Evolutionary conservation across 2,797 vertebrate genomes (phyloP).

Genomic region (Epinephelus coioides): DNA sequence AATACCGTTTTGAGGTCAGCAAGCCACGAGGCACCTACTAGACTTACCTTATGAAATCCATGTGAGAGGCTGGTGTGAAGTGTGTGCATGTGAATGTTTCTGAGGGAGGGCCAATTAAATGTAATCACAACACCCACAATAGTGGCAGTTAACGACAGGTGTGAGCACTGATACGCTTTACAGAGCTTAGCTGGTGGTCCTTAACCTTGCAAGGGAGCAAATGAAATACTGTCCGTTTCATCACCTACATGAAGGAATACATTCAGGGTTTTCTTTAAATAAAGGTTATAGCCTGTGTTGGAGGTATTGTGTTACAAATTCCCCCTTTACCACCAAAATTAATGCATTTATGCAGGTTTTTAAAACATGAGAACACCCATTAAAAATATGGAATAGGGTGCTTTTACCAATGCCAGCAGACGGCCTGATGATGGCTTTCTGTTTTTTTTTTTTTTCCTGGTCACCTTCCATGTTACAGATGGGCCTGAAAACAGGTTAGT

Average conservation of each 20-base stretch:
- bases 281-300: background rate
- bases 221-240: constrained; percentile 20
- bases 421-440: too few species aligned
- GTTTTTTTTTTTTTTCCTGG: too few species aligned
- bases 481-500: too few species aligned
- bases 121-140: constrained; percentile 63
- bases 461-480: too few species aligned
- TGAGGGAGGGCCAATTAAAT: constrained; percentile 64
- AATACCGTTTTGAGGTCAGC: constrained; percentile 75
- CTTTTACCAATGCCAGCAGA: too few species aligned
- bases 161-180: constrained; percentile 52
- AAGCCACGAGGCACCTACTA: constrained; percentile 70
- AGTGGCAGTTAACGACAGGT: constrained; percentile 49
- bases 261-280: background rate
- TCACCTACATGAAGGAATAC: constrained; percentile 22
- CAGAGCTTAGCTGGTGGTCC: constrained; percentile 65
- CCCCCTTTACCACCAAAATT: too few species aligned
- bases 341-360: too few species aligned
- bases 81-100: constrained; percentile 40
- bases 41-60: constrained; percentile 72
- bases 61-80: constrained; percentile 60
- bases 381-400: too few species aligned
- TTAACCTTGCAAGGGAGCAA: constrained; percentile 1
- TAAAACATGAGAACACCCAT: too few species aligned
- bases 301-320: too few species aligned